Base-by-base conservation (phyloP, 2,113 vertebrate genomes). In the Toxostoma redivivum region DNA sequence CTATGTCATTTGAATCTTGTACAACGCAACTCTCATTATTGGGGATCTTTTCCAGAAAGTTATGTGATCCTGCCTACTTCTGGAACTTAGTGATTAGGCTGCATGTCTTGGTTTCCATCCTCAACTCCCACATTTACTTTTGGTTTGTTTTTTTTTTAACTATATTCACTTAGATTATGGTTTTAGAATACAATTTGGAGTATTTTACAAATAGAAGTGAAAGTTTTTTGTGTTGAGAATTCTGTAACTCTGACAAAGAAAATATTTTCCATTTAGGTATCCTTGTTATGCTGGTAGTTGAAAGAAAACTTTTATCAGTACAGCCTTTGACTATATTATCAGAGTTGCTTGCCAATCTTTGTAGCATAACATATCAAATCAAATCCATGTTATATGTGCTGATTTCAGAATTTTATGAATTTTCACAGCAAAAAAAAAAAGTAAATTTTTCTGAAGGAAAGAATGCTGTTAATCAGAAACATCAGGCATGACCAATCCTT, bases 401-500 rank as follows among this genome's bases (percentile, higher is more conserved):
- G 61, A 40, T 58, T 40, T 92, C 90, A 79, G 57, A 67, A 50
- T 95, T 95, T 76, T 25, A 76, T 82, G 56, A 61, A 81, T 85
- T 82, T 78, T 74, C 44, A 74, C 9, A 16, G 17, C 65, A 45
- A 44, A 50, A 61, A 35, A 31, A 48, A 47, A 7, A 23, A 5
- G 35, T 7, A 31, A 50, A 9, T 76, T 93, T 86, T 96, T 95
- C 37, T 95, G 16, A 65, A 21, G 38, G 61, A 96, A 96, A 56
- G 38, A 96, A 82, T 86, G 80, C 24, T 70, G 16, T 42, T 95
- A 95, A 94, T 96, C 84, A 87, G 77, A 97, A 95, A 96, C 96
- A 97, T 76, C 64, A 90, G 81, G 28, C 66, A 10, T 96, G 92
- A 97, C 87, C 50, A 81, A 18, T 78, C 57, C 85, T 95, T 96